These are phyloP conservation scores for Eptatretus burgeri DNA, from an alignment of 2,113 vertebrate species.

Conservation along the genomic window DNA sequence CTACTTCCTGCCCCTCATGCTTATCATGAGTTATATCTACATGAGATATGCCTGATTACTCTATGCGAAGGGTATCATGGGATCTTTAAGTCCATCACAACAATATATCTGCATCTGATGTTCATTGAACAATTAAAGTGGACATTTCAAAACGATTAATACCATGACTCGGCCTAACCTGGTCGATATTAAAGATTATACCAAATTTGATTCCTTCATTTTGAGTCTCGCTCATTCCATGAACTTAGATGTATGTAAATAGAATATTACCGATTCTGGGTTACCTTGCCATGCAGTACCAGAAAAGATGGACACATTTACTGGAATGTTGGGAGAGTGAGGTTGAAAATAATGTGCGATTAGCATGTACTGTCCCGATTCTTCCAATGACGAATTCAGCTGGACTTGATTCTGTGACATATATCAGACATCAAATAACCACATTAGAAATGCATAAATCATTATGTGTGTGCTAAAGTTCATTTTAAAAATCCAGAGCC, in stretches of 20 bases:
- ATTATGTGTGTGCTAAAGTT: no score
- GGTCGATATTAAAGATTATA: no score
- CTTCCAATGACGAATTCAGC: slow-evolving; percentile 23
- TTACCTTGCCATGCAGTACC: slow-evolving; percentile 30
- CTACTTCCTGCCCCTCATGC: no score
- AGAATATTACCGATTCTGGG: slow-evolving; percentile 8
- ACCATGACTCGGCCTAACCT: no score
- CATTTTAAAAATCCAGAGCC: no score
- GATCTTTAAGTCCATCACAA: no score
- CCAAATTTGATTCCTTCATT: neutral
- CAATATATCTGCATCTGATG: neutral
- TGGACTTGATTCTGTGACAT: slow-evolving; percentile 28
- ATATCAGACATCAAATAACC: no score
- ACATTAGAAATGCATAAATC: no score
- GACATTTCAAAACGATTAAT: neutral
- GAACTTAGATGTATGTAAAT: neutral
- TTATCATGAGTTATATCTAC: no score
- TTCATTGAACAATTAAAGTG: neutral
- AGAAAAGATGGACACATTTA: slow-evolving; percentile 25
- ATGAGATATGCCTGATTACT: no score
- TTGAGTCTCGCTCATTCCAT: neutral
- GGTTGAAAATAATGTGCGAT: slow-evolving; percentile 44
- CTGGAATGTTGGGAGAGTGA: slow-evolving; percentile 23
- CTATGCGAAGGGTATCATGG: no score
- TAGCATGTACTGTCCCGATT: slow-evolving; percentile 24